Evolutionary conservation across 2,888 invertebrate species (phyloP), one percentile per base, ranked within the genome.

Genomic region (Amphipyra tragopoginis): DNA sequence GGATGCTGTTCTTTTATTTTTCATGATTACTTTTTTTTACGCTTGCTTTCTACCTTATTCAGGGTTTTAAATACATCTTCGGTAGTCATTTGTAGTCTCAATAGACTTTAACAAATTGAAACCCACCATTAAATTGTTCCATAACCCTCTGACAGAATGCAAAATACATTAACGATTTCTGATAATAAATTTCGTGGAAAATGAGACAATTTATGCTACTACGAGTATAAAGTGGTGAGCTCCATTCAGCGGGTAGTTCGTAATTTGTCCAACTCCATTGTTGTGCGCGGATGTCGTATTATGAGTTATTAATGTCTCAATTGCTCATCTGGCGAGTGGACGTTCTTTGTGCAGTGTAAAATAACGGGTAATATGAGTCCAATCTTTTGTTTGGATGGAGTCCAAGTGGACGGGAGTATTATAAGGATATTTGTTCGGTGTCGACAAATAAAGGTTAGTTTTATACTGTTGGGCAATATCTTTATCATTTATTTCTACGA

Each of bases 231-330:
- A 8, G 9, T n/a, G 9, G 45, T 42, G 21, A 6, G 51, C 47
- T 33, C 11, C n/a, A 9, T 49, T 47, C 11, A 10, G 8, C 29
- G 38, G 21, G 29, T 34, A 51, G 13, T 71, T 40, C 14, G 34
- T 51, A 42, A 56, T 48, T 65, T 43, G 5, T 36, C 21, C 42
- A 0, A 15, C 29, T 21, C 34, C 43, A 56, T 56, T 72, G 72
- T 72, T 42, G 45, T 10, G 15, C 5, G 14, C 15, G 4, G 40
- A 21, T 3, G 21, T 38, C 14, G 9, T 29, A 21, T 52, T 56
- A 56, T 56, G 34, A 50, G 51, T 47, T 55, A 56, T 47, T 55
- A 56, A 51, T 45, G 14, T 39, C 45, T 67, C 40, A 45, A 59
- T 69, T 40, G 29, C 14, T 34, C 26, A n/a, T 53, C 7, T 13